Percentiles rank a stretch among this genome's conserved stretches.
These are phyloP conservation scores for Theocolax elegans DNA, from an alignment of 1,140 invertebrate species.

Conservation along the genomic window DNA sequence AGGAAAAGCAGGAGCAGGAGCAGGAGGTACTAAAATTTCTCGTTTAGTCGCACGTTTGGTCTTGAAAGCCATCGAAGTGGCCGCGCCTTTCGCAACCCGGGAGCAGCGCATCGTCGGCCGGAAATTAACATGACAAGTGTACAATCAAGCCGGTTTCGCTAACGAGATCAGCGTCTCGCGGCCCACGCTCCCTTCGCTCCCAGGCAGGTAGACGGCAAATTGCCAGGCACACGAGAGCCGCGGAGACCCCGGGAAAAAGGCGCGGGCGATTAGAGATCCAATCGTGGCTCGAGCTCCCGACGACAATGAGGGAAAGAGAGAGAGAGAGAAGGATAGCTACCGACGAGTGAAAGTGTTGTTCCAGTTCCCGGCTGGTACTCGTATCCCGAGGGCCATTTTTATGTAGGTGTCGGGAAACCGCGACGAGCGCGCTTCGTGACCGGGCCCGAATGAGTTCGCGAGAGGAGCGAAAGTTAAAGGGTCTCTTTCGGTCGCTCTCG, in stretches of 20 bases:
- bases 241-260: not conserved
- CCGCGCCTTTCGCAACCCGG: no score
- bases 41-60: no score
- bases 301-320: no score
- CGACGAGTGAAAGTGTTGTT: slow-evolving; percentile 30
- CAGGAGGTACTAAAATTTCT: no score
- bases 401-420: slow-evolving; percentile 3
- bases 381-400: not conserved
- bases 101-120: not conserved
- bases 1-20: no score
- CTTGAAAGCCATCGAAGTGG: no score
- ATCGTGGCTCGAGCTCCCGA: not conserved
- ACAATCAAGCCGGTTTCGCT: slow-evolving; percentile 29
- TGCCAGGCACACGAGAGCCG: not conserved
- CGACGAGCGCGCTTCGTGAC: slow-evolving; percentile 7
- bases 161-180: slow-evolving; percentile 12
- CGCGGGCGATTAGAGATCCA: slow-evolving; percentile 12
- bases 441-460: not conserved
- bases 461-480: slow-evolving; percentile 11
- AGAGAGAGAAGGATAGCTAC: no score
- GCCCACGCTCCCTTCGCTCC: not conserved
- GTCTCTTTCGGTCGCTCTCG: no score
- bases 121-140: slow-evolving; percentile 37
- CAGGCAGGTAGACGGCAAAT: slow-evolving; percentile 7
- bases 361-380: not conserved